Evolutionary conservation across 2,113 vertebrate genomes (phyloP), one percentile per base, ranked within the genome.

Genomic region (Brachionichthys hirsutus): DNA sequence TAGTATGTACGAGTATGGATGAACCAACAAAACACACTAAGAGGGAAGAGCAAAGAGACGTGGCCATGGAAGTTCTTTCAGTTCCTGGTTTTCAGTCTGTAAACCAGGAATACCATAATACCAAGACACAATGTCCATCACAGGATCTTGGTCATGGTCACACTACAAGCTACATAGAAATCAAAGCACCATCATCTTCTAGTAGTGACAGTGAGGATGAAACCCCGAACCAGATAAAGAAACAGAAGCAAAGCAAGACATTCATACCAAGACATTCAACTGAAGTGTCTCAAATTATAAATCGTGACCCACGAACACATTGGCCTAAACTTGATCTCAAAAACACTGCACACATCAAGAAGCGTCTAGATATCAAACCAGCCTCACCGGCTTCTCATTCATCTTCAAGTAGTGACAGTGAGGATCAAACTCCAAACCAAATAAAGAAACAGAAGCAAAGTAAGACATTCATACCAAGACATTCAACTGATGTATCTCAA

Each of bases 381-480:
- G 6, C 18, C 16, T 24, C 44, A 22, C 2, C 11, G 1, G 2
- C 0, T 1, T 30, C 43, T 20, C 22, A 56, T 51, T 45, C 44
- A 13, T 71, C 53, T 51, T 52, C 62, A 17, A 62, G 34, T 38
- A 78, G 73, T 58, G 68, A 46, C 6, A 63, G 62, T 54, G 22
- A 4, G 1, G 44, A 59, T 42, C 40, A 71, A 54, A 54, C 17
- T 30, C n/a, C 30, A 38, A 2, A 5, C 3, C 38, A 43, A 13
- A 48, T 3, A 30, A 6, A 46, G 45, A 48, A 48, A 15, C 47
- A 44, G 40, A 35, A 9, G n/a, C n/a, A n/a, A n/a, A n/a, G n/a
- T n/a, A n/a, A n/a, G n/a, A n/a, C n/a, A n/a, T n/a, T n/a, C n/a
- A n/a, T n/a, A n/a, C n/a, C n/a, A n/a, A n/a, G n/a, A n/a, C n/a